phyloP scores from a whole-genome alignment of 2,888 invertebrate species.

The Hofmannophila pseudospretella region DNA sequence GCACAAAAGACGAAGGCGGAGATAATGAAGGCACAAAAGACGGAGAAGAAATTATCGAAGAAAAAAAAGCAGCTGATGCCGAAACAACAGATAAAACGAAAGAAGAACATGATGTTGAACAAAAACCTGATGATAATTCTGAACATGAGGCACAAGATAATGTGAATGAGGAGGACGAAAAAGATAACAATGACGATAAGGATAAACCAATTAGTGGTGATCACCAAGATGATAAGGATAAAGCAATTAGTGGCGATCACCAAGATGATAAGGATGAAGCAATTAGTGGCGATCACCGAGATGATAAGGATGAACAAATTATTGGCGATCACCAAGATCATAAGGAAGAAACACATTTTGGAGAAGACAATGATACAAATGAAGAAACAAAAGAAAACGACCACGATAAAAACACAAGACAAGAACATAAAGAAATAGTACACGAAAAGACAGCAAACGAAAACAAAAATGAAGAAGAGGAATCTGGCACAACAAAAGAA shows the following conservation, averaged over 20 bases:
- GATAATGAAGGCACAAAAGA: conserved; percentile 9
- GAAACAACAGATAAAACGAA: background rate
- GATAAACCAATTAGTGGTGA: conserved; percentile 12
- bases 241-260: conserved; percentile 8
- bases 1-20: conserved; percentile 1
- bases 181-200: conserved; percentile 9
- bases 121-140: conserved; percentile 4
- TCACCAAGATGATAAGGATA: conserved; percentile 8
- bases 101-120: background rate
- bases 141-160: background rate
- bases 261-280: conserved; percentile 11
- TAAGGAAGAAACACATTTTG: conserved; percentile 14
- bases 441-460: conserved; percentile 2
- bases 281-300: conserved; percentile 7
- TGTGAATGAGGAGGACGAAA: conserved; percentile 7
- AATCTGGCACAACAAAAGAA: conserved; percentile 39
- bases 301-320: conserved; percentile 12
- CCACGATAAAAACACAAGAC: conserved; percentile 10
- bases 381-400: conserved; percentile 14
- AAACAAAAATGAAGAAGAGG: conserved; percentile 18
- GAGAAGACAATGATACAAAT: conserved; percentile 23
- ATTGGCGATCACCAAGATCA: background rate
- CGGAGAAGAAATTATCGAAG: conserved; percentile 7
- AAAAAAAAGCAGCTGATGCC: conserved; percentile 1
- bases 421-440: background rate